phyloP scores from a whole-genome alignment of 2,888 invertebrate species.

The Machimus rusticus region DNA sequence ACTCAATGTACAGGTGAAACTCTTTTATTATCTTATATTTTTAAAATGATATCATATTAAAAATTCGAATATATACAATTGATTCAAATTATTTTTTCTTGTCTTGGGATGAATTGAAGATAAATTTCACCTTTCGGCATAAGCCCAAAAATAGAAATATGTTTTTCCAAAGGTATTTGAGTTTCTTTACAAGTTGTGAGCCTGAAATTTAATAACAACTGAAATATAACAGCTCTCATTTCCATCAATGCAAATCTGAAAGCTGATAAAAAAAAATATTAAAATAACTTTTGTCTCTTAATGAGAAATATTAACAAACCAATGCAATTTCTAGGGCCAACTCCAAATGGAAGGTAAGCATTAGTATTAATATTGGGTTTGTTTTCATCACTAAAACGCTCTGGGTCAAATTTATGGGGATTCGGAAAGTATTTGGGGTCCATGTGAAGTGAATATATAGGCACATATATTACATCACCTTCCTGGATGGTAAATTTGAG shows the following conservation, averaged over 20 bases:
- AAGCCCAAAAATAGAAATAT: background rate
- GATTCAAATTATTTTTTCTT: constrained; percentile 57
- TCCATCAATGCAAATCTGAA: constrained; percentile 42
- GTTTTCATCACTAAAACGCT: constrained; percentile 69
- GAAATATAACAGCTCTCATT: constrained; percentile 38
- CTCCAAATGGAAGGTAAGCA: constrained; percentile 67
- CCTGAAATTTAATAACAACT: constrained; percentile 39
- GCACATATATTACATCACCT: constrained; percentile 57
- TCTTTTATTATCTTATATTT: too few species aligned
- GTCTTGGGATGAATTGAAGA: constrained; percentile 64
- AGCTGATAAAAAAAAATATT: constrained; percentile 50
- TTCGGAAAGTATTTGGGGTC: constrained; percentile 66
- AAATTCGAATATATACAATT: too few species aligned
- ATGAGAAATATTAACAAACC: constrained; percentile 56
- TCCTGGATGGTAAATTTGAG: constrained; percentile 54
- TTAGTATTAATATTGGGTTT: constrained; percentile 64
- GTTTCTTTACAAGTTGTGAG: constrained; percentile 39
- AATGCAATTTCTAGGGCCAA: constrained; percentile 71
- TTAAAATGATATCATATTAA: too few species aligned
- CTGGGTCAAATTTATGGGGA: constrained; percentile 68
- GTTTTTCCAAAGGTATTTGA: constrained; percentile 59
- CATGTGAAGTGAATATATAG: constrained; percentile 64
- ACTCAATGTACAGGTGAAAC: too few species aligned
- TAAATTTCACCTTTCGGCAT: background rate
- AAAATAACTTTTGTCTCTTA: constrained; percentile 63